Conservation (phyloP, 2,888 invertebrate species). For the Brachyptera putata region DNA sequence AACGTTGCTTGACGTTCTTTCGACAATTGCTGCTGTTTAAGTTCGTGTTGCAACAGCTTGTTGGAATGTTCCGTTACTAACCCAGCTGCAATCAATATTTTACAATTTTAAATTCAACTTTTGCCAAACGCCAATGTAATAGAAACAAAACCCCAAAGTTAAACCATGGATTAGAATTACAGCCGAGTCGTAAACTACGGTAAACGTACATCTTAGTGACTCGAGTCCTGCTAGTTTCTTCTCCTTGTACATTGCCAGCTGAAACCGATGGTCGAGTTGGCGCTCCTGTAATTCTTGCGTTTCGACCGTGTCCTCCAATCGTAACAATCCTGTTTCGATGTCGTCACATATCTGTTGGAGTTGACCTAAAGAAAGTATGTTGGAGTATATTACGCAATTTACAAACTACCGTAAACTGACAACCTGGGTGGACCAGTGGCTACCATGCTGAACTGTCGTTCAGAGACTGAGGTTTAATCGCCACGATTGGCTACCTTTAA, state of each 20-base stretch:
- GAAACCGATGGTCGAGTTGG: slow-evolving; percentile 67
- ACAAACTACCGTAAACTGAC: too few species aligned
- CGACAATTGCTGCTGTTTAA: slow-evolving; percentile 51
- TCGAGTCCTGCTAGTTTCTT: slow-evolving; percentile 58
- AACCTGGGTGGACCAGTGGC: too few species aligned
- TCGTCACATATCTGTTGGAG: slow-evolving; percentile 57
- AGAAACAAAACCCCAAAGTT: too few species aligned
- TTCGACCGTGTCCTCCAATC: slow-evolving; percentile 65
- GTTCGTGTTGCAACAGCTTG: slow-evolving; percentile 54
- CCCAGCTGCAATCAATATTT: slow-evolving; percentile 41
- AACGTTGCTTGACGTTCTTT: slow-evolving; percentile 65
- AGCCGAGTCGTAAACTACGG: too few species aligned
- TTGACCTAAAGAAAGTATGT: slow-evolving; percentile 40
- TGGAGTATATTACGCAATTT: too few species aligned
- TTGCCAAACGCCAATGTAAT: too few species aligned
- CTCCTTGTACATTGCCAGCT: slow-evolving; percentile 65
- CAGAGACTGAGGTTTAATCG: too few species aligned
- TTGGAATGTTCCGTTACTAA: slow-evolving; percentile 56
- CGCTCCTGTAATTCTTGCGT: slow-evolving; percentile 64
- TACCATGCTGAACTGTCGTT: too few species aligned
- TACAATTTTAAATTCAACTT: background rate
- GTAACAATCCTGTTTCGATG: slow-evolving; percentile 60
- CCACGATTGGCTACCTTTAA: too few species aligned
- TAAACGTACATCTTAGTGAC: slow-evolving; percentile 51
- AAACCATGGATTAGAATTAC: too few species aligned